Base-by-base conservation (phyloP, 2,888 invertebrate species). In the Thelaira solivaga region DNA sequence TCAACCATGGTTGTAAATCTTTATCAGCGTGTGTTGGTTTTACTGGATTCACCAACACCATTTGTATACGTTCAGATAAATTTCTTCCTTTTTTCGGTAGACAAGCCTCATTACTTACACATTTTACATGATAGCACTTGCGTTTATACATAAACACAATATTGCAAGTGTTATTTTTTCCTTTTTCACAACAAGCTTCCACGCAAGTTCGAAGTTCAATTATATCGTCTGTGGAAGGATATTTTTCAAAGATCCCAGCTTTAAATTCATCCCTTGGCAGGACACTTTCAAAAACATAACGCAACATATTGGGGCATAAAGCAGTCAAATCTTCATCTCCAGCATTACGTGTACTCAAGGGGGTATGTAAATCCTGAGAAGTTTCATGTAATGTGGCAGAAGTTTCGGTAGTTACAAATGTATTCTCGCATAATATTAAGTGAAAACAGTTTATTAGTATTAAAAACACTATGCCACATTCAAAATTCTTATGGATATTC, bases 31-130 rank as follows among this genome's bases (percentile, higher is more conserved):
- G 84, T 84, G 90, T 90, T 92, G 85, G 91, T 91, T 11, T 91
- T 88, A 93, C 92, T 3, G 95, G 94, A 86, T 92, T 93, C 0
- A 96, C 94, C 36, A 95, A 88, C 45, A 95, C 93, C 94, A 96
- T 94, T 69, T 92, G 92, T 0, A 94, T 92, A 83, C 93, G 92
- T 36, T 92, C 91, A 7, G 91, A 90, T 81, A 92, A 90, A 81
- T 93, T 93, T 7, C 90, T 88, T 45, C 92, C 91, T 47, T 91
- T 90, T 16, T 93, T 90, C 0, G 95, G 95, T 80, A 93, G 84
- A 83, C 95, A 96, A 29, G 93, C 89, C 84, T 94, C 93, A 84
- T 94, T 93, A 82, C 90, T 93, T 4, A 89, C 90, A 88, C 95
- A 95, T 74, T 92, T 91, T 16, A 96, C 92, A 88, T 95, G 94